Conservation (phyloP, 2,113 vertebrate genomes). For the Galeopterus variegatus region DNA sequence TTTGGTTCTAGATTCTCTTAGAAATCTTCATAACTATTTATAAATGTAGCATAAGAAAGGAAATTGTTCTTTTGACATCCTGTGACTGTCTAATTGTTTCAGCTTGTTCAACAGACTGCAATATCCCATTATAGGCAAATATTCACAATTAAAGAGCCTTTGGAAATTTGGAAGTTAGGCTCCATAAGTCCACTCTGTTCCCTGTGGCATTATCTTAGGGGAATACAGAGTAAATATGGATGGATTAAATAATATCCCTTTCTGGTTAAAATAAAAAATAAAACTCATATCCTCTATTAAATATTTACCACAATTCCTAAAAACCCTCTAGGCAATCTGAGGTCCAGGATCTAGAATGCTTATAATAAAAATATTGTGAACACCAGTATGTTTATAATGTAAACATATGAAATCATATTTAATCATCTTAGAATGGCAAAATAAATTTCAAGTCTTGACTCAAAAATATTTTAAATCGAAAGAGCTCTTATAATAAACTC, state of each 20-base stretch:
- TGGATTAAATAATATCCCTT: slow-evolving; percentile 36
- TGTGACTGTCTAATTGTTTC: neutral
- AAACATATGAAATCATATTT: slow-evolving; percentile 10
- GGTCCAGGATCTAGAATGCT: neutral
- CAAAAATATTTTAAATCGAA: slow-evolving; percentile 52
- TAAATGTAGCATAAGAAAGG: neutral
- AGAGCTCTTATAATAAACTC: slow-evolving; percentile 28
- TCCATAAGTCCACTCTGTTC: neutral
- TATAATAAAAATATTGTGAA: slow-evolving; percentile 54
- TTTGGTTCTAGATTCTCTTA: slow-evolving; percentile 16
- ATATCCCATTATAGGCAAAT: neutral
- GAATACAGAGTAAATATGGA: slow-evolving; percentile 5
- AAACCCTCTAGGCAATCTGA: neutral
- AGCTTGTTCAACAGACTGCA: neutral
- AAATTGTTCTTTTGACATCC: neutral
- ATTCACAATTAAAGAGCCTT: neutral
- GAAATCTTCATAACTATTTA: slow-evolving; percentile 33
- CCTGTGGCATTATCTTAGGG: neutral
- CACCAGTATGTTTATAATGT: slow-evolving; percentile 27
- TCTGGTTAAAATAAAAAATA: slow-evolving; percentile 52
- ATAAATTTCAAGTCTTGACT: neutral
- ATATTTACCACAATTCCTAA: slow-evolving; percentile 55
- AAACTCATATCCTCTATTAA: slow-evolving; percentile 49
- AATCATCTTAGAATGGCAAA: slow-evolving; percentile 15
- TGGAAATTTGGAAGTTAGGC: neutral